Evolutionary conservation across 1,140 invertebrate species (phyloP).

Genomic region (Rhopalosiphum maidis): DNA sequence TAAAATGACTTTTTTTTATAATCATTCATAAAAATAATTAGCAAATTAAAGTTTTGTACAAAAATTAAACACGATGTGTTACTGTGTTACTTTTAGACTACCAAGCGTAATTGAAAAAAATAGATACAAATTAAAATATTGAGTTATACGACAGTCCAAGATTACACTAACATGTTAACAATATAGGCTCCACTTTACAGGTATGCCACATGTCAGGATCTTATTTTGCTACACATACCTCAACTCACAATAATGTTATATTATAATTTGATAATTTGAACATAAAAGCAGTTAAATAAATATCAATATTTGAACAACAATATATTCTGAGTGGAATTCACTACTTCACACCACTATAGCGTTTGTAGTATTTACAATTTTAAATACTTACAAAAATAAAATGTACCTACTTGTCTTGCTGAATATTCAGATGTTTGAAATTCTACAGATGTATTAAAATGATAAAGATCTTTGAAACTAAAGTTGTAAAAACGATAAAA

Average conservation of each 20-base stretch:
- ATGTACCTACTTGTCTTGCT: neutral
- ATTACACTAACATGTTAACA: neutral
- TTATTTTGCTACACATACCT: neutral
- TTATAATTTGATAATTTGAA: neutral
- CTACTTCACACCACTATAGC: neutral
- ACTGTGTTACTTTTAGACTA: neutral
- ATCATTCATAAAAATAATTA: neutral
- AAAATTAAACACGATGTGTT: too few relatives aligned
- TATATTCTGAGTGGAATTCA: neutral
- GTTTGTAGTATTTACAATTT: neutral
- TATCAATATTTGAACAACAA: neutral
- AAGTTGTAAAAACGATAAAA: neutral
- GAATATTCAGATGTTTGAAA: neutral
- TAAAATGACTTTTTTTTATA: neutral
- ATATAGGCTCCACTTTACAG: neutral
- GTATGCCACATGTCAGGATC: neutral
- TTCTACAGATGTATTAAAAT: neutral
- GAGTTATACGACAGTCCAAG: neutral
- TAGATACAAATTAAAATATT: neutral
- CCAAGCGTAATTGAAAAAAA: neutral
- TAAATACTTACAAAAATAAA: conserved; percentile 14
- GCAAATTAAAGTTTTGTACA: neutral
- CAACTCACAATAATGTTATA: neutral
- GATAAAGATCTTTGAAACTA: neutral
- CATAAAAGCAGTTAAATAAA: neutral